phyloP scores from a whole-genome alignment of 2,113 vertebrate genomes.

The Centropus unirufus region DNA sequence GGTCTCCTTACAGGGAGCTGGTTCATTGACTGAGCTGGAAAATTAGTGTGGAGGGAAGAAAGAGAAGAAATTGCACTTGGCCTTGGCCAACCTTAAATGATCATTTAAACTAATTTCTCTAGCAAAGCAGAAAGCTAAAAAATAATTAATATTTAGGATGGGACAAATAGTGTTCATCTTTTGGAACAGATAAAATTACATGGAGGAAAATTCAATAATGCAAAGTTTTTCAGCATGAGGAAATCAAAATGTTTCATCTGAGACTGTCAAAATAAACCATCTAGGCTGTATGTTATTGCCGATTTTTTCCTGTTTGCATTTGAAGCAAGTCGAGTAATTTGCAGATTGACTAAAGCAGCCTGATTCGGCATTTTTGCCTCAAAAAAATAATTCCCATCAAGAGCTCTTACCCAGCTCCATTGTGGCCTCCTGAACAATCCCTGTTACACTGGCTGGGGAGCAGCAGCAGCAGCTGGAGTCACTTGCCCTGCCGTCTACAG shows the following conservation, averaged over 20 bases:
- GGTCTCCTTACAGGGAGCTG: background rate
- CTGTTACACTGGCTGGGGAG: background rate
- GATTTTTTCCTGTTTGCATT: conserved; percentile 33
- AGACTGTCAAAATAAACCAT: conserved; percentile 50
- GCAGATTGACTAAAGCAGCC: conserved; percentile 2
- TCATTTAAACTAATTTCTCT: background rate
- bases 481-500: background rate
- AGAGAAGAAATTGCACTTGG: background rate
- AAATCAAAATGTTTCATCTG: conserved; percentile 57
- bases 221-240: conserved; percentile 2
- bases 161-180: background rate
- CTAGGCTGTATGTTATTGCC: conserved; percentile 10
- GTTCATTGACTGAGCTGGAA: background rate
- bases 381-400: background rate
- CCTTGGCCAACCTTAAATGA: background rate
- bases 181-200: background rate
- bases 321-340: conserved; percentile 41
- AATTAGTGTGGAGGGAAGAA: background rate
- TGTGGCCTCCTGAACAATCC: conserved; percentile 12
- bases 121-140: background rate
- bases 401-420: background rate
- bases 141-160: background rate
- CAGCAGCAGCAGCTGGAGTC: conserved; percentile 48
- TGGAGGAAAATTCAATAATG: conserved; percentile 14
- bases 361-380: background rate